Conservation (phyloP, 2,797 vertebrate species). For the Sphaeramia orbicularis region DNA sequence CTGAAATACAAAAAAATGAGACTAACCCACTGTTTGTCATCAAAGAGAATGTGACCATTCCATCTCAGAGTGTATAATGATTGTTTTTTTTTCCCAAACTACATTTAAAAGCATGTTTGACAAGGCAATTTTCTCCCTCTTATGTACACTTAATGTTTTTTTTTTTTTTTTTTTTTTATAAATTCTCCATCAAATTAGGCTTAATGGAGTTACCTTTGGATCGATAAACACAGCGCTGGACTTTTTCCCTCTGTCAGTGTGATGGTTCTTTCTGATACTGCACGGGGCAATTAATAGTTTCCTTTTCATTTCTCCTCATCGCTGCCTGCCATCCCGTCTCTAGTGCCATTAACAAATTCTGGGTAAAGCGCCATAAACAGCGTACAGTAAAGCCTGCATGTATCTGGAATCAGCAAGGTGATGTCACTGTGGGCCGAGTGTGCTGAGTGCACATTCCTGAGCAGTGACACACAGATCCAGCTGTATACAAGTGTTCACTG, state of each 20-base stretch:
- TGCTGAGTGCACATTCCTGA: conserved; percentile 80
- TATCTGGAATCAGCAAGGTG: conserved; percentile 74
- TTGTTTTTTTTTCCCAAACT: too few species aligned
- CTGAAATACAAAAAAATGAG: too few species aligned
- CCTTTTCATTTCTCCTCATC: conserved; percentile 30
- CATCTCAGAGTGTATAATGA: neutral
- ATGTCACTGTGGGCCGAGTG: conserved; percentile 81
- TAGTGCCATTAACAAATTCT: conserved; percentile 25
- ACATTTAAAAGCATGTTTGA: conserved; percentile 34
- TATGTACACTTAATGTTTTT: conserved; percentile 5
- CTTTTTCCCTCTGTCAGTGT: conserved; percentile 1
- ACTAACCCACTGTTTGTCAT: too few species aligned
- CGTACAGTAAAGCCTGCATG: conserved; percentile 34
- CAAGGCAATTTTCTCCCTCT: conserved; percentile 20
- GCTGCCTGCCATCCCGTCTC: conserved; percentile 8
- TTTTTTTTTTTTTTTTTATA: conserved; percentile 2
- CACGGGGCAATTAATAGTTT: conserved; percentile 18
- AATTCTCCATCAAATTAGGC: conserved; percentile 37
- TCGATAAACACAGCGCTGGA: conserved; percentile 28
- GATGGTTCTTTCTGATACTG: conserved; percentile 28
- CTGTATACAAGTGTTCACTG: conserved; percentile 50
- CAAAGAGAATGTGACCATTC: too few species aligned
- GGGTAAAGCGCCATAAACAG: conserved; percentile 42
- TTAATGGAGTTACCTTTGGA: conserved; percentile 54
- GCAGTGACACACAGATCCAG: conserved; percentile 75